Evolutionary conservation across 92 coral and sea anemone genomes (phyloP).

Genomic region (Parazoanthus swiftii): DNA sequence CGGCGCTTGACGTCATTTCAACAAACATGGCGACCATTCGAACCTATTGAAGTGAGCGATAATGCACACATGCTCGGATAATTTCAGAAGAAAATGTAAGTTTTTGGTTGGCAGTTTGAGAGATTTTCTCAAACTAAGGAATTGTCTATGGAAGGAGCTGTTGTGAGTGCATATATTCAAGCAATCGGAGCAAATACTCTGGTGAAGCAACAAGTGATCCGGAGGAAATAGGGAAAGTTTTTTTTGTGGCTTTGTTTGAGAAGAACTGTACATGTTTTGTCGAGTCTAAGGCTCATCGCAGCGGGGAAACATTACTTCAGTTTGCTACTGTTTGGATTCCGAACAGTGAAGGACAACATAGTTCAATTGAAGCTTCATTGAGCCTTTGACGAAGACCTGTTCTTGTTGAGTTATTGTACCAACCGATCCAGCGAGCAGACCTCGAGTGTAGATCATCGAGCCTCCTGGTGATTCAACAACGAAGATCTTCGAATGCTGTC

Average conservation of each 20-base stretch:
- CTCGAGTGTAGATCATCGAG: background rate
- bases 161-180: background rate
- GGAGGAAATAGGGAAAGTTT: conserved; percentile 4
- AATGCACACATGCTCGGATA: conserved; percentile 36
- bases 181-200: conserved; percentile 4
- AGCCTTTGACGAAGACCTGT: background rate
- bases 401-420: conserved; percentile 14
- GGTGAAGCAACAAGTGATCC: conserved; percentile 9
- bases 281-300: conserved; percentile 34
- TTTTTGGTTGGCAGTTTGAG: conserved; percentile 25
- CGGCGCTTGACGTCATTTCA: conserved; percentile 71
- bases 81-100: conserved; percentile 22
- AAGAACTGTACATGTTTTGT: conserved; percentile 41
- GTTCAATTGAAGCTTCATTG: background rate
- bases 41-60: conserved; percentile 33
- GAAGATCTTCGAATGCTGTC: conserved; percentile 20
- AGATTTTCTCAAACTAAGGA: conserved; percentile 30
- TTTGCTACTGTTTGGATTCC: background rate
- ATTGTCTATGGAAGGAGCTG: conserved; percentile 25
- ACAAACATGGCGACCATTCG: conserved; percentile 84
- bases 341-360: background rate
- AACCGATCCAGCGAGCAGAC: background rate
- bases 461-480: conserved; percentile 26
- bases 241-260: conserved; percentile 19
- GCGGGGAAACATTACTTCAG: conserved; percentile 41